phyloP scores from a whole-genome alignment of 2,113 vertebrate genomes.

The Gobio gobio region DNA sequence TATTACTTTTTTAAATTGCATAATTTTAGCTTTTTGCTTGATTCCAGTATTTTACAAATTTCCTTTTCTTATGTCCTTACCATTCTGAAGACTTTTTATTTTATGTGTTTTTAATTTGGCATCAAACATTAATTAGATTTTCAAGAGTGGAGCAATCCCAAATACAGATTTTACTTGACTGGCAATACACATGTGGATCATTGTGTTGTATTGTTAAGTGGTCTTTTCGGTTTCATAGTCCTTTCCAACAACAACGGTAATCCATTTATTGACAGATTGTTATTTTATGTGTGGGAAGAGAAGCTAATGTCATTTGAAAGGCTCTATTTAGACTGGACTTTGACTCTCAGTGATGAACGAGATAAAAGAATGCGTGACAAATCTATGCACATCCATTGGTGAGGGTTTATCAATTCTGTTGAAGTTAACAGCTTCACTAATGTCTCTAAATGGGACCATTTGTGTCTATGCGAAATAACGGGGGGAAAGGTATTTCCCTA shows the following conservation, averaged over 20 bases:
- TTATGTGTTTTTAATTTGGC: background rate
- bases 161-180: slow-evolving; percentile 13
- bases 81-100: background rate
- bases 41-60: background rate
- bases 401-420: slow-evolving; percentile 8
- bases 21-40: background rate
- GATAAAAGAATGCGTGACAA: slow-evolving; percentile 20
- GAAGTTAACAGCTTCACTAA: slow-evolving; percentile 41
- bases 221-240: slow-evolving; percentile 6
- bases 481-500: slow-evolving; percentile 12
- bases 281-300: slow-evolving; percentile 5
- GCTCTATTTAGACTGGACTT: slow-evolving; percentile 29
- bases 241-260: background rate
- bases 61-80: background rate
- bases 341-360: slow-evolving; percentile 15
- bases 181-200: background rate
- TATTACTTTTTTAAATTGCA: background rate
- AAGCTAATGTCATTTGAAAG: slow-evolving; percentile 1
- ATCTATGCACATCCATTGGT: background rate
- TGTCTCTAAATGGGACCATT: slow-evolving; percentile 57
- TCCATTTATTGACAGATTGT: slow-evolving; percentile 3
- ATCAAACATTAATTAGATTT: background rate
- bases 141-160: background rate
- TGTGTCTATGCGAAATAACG: slow-evolving; percentile 39
- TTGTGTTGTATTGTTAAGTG: background rate